phyloP scores from a whole-genome alignment of 2,113 vertebrate species.

The Lamprologus speciosus region DNA sequence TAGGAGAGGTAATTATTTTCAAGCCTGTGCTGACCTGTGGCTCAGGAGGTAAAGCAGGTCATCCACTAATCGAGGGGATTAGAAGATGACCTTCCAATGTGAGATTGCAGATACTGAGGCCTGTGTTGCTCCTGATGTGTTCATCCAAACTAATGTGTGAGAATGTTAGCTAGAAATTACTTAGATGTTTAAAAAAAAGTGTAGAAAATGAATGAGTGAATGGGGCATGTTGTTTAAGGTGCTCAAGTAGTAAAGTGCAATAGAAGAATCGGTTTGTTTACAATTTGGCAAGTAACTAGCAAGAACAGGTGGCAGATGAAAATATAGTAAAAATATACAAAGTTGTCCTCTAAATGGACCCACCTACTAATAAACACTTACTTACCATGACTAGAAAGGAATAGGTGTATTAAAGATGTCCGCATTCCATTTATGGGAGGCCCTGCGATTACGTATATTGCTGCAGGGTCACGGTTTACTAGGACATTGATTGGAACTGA shows the following conservation, averaged over 20 bases:
- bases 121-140: neutral
- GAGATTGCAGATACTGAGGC: neutral
- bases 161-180: neutral
- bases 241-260: neutral
- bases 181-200: neutral
- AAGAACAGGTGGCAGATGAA: neutral
- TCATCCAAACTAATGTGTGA: neutral
- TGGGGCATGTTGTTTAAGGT: neutral
- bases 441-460: neutral
- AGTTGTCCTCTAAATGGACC: neutral
- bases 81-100: neutral
- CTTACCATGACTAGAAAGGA: neutral
- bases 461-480: neutral
- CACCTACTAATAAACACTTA: neutral
- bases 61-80: neutral
- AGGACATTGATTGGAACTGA: neutral
- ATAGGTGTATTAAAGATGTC: neutral
- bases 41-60: neutral
- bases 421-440: neutral
- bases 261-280: neutral
- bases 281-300: neutral
- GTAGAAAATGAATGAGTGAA: neutral
- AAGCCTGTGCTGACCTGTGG: neutral
- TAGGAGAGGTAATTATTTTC: neutral
- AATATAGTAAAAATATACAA: neutral